Conservation (phyloP, 2,888 invertebrate species). For the Pammene fasciana region DNA sequence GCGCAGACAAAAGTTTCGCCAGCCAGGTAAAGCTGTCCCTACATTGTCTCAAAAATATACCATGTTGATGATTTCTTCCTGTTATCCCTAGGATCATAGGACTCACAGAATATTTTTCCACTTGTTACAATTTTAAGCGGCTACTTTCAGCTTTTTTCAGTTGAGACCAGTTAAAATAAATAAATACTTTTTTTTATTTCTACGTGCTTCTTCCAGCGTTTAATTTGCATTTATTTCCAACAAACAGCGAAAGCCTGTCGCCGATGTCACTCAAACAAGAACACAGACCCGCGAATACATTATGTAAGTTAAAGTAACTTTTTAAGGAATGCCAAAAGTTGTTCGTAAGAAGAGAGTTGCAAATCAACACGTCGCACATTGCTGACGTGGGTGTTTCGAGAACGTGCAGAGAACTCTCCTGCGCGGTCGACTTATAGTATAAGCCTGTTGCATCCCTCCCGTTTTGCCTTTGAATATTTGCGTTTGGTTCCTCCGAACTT, state of each 20-base stretch:
- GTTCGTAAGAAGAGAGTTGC: constrained; percentile 13
- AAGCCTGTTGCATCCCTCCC: constrained; percentile 38
- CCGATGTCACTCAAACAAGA: not conserved
- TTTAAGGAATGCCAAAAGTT: constrained; percentile 26
- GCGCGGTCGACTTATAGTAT: constrained; percentile 30
- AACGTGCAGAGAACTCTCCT: constrained; percentile 21
- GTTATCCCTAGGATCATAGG: too few species aligned
- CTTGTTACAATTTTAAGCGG: not conserved
- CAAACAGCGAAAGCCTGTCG: not conserved
- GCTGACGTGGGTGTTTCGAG: constrained; percentile 18
- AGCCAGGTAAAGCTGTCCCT: not conserved
- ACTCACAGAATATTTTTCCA: not conserved
- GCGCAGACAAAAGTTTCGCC: not conserved
- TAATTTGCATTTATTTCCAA: not conserved
- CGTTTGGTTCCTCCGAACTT: constrained; percentile 18
- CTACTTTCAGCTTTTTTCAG: too few species aligned
- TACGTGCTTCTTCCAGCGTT: not conserved
- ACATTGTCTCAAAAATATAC: not conserved
- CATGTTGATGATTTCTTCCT: too few species aligned
- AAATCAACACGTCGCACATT: constrained; percentile 28
- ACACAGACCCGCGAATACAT: constrained; percentile 16
- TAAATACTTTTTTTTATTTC: too few species aligned
- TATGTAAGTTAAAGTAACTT: constrained; percentile 25
- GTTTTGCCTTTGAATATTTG: constrained; percentile 26
- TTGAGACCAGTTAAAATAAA: too few species aligned